Percentiles rank a stretch among this genome's conserved stretches.
phyloP scores from a whole-genome alignment of 2,797 vertebrate species.

The Brachyalestes nurse region DNA sequence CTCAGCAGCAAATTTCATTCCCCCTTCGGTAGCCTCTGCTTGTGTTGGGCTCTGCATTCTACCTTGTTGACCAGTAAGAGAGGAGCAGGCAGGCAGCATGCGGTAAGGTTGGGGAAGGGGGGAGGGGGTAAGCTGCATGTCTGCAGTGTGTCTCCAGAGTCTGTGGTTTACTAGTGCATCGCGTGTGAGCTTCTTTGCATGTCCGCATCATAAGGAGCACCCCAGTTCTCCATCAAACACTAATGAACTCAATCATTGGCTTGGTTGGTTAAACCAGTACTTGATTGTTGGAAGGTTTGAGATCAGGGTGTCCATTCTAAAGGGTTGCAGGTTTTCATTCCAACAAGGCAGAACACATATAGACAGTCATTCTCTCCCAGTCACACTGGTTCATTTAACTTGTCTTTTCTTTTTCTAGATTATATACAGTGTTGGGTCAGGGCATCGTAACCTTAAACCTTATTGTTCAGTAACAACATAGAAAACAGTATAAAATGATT shows the following conservation, averaged over 20 bases:
- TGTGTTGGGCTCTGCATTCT: slow-evolving; percentile 13
- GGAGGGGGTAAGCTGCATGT: slow-evolving; percentile 18
- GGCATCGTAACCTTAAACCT: no score
- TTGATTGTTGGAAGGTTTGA: not conserved
- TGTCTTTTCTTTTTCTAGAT: no score
- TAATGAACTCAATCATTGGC: not conserved
- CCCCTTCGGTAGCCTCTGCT: not conserved
- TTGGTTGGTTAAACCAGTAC: not conserved
- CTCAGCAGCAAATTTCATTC: slow-evolving; percentile 1
- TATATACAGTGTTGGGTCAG: no score
- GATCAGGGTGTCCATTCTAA: not conserved
- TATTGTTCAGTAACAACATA: no score
- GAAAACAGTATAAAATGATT: no score
- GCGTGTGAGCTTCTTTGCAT: not conserved
- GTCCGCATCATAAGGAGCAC: not conserved
- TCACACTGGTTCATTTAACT: no score
- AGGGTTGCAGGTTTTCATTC: no score
- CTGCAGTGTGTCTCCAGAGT: slow-evolving; percentile 48
- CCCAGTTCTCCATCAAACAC: not conserved
- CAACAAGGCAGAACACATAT: no score
- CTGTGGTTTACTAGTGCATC: not conserved
- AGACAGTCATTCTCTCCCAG: not conserved
- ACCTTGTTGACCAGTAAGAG: slow-evolving; percentile 2
- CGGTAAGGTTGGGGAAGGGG: not conserved
- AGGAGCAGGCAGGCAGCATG: slow-evolving; percentile 8